Base-by-base conservation (phyloP, 1,140 invertebrate genomes). In the Drosophila kurseongensis region DNA sequence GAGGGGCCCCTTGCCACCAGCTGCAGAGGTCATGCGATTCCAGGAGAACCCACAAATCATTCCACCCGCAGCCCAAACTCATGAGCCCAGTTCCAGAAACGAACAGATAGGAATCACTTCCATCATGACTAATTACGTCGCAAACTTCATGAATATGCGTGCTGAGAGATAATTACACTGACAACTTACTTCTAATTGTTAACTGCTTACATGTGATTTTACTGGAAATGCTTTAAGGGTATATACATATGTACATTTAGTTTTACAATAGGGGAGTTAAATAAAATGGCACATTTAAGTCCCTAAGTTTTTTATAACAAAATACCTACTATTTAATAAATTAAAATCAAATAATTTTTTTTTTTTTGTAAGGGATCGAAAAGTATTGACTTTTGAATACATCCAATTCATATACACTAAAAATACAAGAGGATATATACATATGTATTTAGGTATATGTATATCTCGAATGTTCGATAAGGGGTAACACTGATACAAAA, bases 71-170 rank as follows among this genome's bases (percentile, higher is more conserved):
- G 45, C 12, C 4, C 6, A 23, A 44, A 16, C 18, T 40, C 41
- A 59, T 1, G 42, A 72, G 23, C 56, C 40, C 1, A 59, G 40
- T 23, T 52, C 40, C 1, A 59, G 40, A 36, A 67, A 47, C 16
- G 78, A 66, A 3, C 51, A 56, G 41, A 40, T 63, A 9, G 67
- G 48, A 6, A 56, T 45, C 2, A 52, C 36, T 1, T 57, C 79
- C n/a, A 57, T 60, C 8, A 51, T 84, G 23, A 35, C 38, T 23
- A 83, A 76, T 14, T 80, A 72, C 35, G 77, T 63, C 0, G 44
- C 47, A 4, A 80, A 63, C 12, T 85, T 52, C 29, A 68, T 75
- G 32, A 80, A 65, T 41, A 51, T 56, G 29, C 27, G 16, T 32
- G 14, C 23, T 23, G 29, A 59, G 5, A 23, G 52, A 58, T 57